Conservation (phyloP, 2,888 invertebrate species). For the Mesorhabditis sp. region DNA sequence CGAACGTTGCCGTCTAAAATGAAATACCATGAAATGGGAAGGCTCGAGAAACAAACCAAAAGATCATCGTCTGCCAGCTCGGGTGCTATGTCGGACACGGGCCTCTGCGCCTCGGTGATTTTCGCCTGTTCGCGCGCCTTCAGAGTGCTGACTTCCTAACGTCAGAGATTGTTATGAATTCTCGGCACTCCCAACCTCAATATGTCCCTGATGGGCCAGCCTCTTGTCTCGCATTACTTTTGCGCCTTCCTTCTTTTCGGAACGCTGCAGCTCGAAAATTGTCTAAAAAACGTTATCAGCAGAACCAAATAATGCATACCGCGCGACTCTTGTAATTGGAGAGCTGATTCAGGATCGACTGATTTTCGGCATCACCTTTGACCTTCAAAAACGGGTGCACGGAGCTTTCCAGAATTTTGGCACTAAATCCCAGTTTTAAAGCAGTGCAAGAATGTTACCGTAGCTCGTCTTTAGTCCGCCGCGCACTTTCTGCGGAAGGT, state of each 20-base stretch:
- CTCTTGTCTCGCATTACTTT: conserved; percentile 84
- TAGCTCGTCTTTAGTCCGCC: conserved; percentile 70
- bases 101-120: conserved; percentile 12
- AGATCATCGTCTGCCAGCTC: conserved; percentile 11
- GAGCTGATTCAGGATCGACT: conserved; percentile 32
- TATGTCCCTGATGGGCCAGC: conserved; percentile 42
- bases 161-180: conserved; percentile 12
- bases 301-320: conserved; percentile 48
- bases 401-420: conserved; percentile 27
- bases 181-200: conserved; percentile 58
- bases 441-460: conserved; percentile 12
- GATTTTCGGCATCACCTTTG: conserved; percentile 28
- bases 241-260: conserved; percentile 72
- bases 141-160: not conserved
- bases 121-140: not conserved
- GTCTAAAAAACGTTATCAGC: conserved; percentile 68
- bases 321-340: conserved; percentile 34
- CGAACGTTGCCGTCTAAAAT: conserved; percentile 6
- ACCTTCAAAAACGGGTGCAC: conserved; percentile 34
- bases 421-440: conserved; percentile 15
- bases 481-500: conserved; percentile 83
- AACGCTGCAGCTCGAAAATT: conserved; percentile 84
- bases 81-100: not conserved
- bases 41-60: too few relatives aligned
- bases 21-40: conserved; percentile 3